Evolutionary conservation across 1,140 invertebrate genomes (phyloP), one percentile per base, ranked within the genome.

Genomic region (Acromyrmex heyeri): DNA sequence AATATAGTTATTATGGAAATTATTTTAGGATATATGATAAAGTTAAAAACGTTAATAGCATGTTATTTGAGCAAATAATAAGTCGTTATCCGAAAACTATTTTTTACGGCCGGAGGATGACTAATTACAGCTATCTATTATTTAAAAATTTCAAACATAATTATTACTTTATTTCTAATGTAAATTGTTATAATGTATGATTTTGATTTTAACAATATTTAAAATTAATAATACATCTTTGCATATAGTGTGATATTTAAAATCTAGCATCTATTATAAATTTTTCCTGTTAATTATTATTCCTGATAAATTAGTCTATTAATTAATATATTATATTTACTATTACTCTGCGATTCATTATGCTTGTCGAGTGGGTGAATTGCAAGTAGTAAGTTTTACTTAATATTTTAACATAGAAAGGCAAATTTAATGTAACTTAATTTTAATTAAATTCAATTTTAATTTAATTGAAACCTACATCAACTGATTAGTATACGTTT

Each of bases 61-160:
- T 30, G 5, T 64, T 30, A 30, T 64, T 6, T 5, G 4, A 61
- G 24, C 7, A n/a, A 53, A 73, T n/a, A 12, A 34, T 30, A 30
- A 72, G 18, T 78, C 61, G 61, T 65, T 78, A 34, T 78, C 44
- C 12, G 76, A 65, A n/a, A 64, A 65, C 64, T 14, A 30, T 21
- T 78, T 64, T 27, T 27, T 64, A 34, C 21, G 73, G 24, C 18
- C 59, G 24, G 27, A 78, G 2, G n/a, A 65, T 10, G 76, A 64
- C 24, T 50, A 64, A 62, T 1, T 48, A 3, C 34, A 30, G 4
- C 18, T 61, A 12, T 5, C 12, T 61, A 18, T 5, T 2, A 0
- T 14, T n/a, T 0, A 7, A 1, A 77, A n/a, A 64, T 48, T 44
- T 65, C 16, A 10, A 65, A 7, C 18, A 64, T 6, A 62, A 53